Evolutionary conservation across 2,888 invertebrate species (phyloP).

Genomic region (Leptopilina syphax): DNA sequence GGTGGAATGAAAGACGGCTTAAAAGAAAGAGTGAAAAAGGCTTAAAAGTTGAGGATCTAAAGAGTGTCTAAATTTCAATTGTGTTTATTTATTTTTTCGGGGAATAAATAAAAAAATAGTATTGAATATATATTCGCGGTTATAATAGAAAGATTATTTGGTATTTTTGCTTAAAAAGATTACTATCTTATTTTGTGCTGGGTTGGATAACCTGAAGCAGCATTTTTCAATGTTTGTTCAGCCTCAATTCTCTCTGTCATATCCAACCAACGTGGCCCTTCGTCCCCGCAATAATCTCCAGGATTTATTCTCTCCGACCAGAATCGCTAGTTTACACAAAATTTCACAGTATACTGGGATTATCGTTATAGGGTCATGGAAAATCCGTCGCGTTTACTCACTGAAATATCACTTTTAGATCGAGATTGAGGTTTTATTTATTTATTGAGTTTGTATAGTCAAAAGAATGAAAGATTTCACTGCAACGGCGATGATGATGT

Average conservation of each 20-base stretch:
- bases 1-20: no score
- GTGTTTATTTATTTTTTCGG: no score
- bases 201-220: constrained; percentile 44
- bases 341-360: constrained; percentile 50
- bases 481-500: neutral
- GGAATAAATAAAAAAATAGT: no score
- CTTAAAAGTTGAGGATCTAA: no score
- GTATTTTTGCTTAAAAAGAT: constrained; percentile 19
- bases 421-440: constrained; percentile 31
- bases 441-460: neutral
- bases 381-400: constrained; percentile 35
- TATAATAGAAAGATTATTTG: neutral
- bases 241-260: constrained; percentile 41
- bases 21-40: no score
- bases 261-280: constrained; percentile 47
- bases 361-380: constrained; percentile 46
- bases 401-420: constrained; percentile 37
- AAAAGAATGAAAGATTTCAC: neutral
- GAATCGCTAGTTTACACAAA: constrained; percentile 52
- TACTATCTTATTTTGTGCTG: constrained; percentile 19
- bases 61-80: no score
- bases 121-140: no score
- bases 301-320: constrained; percentile 54
- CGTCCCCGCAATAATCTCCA: constrained; percentile 56
- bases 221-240: constrained; percentile 47